Percentiles rank a stretch among this genome's conserved stretches.
Evolutionary conservation across 1,140 invertebrate species (phyloP).

Genomic region (Anoplolepis gracilipes): DNA sequence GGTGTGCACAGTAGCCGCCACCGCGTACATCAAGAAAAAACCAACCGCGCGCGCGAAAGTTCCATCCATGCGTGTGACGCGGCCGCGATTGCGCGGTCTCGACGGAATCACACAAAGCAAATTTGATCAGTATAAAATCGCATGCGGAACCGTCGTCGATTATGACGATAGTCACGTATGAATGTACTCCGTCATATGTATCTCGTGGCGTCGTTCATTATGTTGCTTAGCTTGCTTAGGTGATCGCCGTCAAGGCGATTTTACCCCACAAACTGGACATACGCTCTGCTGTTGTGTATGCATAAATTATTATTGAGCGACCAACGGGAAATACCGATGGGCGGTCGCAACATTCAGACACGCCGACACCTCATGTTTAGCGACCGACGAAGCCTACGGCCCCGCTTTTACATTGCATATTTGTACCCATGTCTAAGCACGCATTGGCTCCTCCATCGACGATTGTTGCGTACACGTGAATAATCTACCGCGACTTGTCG

Average conservation of each 20-base stretch:
- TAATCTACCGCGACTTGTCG: constrained; percentile 39
- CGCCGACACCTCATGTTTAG: constrained; percentile 77
- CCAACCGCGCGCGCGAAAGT: neutral
- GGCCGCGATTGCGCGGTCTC: neutral
- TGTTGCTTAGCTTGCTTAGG: constrained; percentile 18
- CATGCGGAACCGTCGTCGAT: constrained; percentile 26
- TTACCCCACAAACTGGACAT: constrained; percentile 45
- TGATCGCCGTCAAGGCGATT: constrained; percentile 56
- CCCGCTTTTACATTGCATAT: constrained; percentile 49
- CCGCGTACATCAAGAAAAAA: neutral
- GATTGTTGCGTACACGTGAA: constrained; percentile 44
- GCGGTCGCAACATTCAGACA: constrained; percentile 75
- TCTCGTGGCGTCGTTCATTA: neutral
- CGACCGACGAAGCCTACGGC: constrained; percentile 28
- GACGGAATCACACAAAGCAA: neutral
- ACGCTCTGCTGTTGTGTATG: constrained; percentile 14
- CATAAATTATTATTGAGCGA: constrained; percentile 78
- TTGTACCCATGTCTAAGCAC: constrained; percentile 41
- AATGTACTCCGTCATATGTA: constrained; percentile 14
- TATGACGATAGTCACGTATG: constrained; percentile 25
- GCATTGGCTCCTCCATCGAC: constrained; percentile 43
- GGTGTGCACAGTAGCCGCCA: neutral
- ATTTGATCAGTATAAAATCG: constrained; percentile 35
- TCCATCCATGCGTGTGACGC: constrained; percentile 4
- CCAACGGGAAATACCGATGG: constrained; percentile 78